Evolutionary conservation across 2,888 invertebrate species (phyloP).

Genomic region (Chalcosyrphus nemorum): DNA sequence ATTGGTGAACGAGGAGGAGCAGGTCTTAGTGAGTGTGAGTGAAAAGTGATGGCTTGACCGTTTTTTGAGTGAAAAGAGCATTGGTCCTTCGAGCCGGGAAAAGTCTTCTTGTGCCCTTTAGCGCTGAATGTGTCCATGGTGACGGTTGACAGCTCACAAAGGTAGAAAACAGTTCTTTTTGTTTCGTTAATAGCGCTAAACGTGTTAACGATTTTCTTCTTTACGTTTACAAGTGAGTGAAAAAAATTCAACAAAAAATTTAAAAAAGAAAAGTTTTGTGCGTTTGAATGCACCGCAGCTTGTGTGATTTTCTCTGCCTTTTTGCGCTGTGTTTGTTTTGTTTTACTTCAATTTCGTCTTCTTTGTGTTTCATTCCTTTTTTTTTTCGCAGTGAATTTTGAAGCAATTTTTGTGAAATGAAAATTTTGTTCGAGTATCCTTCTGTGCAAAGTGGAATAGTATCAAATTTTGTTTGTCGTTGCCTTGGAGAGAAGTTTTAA

Average conservation of each 20-base stretch:
- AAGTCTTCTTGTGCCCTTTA: slow-evolving; percentile 1
- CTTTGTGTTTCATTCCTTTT: slow-evolving; percentile 20
- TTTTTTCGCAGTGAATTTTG: slow-evolving; percentile 35
- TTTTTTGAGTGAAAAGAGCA: slow-evolving; percentile 13
- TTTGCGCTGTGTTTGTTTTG: neutral
- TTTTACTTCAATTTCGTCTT: neutral
- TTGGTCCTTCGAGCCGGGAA: slow-evolving; percentile 20
- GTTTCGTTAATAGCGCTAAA: slow-evolving; percentile 16
- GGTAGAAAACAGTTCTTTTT: slow-evolving; percentile 32
- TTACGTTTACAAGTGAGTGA: neutral
- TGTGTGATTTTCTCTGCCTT: neutral
- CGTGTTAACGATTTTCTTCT: neutral
- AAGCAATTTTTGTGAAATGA: slow-evolving; percentile 30
- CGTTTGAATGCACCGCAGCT: neutral
- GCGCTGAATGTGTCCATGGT: slow-evolving; percentile 31
- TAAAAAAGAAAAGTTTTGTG: neutral
- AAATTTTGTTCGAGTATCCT: slow-evolving; percentile 46
- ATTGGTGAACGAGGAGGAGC: neutral
- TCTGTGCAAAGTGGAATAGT: slow-evolving; percentile 17
- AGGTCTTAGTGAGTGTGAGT: neutral
- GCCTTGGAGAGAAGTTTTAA: too few species aligned
- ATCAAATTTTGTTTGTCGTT: too few species aligned
- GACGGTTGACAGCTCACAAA: slow-evolving; percentile 22
- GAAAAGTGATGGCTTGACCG: slow-evolving; percentile 1
- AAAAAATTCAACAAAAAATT: too few species aligned